Conservation (phyloP, 2,888 invertebrate genomes). For the Eurytoma adleriae region DNA sequence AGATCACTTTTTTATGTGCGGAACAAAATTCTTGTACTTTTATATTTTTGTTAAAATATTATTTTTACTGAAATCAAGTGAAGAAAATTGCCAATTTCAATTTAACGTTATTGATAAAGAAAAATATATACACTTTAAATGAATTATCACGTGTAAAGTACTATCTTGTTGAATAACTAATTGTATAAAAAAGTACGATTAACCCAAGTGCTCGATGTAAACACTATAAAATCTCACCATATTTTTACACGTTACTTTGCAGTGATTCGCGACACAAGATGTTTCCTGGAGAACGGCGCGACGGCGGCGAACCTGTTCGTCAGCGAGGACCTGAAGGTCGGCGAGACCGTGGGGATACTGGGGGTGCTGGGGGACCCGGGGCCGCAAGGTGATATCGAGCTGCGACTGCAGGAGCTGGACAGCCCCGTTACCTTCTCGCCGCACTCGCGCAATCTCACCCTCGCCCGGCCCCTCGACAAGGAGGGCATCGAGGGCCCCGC, state of each 20-base stretch:
- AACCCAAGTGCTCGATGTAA: no score
- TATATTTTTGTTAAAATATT: not conserved
- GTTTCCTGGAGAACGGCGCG: conserved; percentile 92
- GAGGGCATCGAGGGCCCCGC: conserved; percentile 90
- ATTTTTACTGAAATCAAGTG: no score
- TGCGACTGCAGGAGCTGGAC: conserved; percentile 87
- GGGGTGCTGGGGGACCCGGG: conserved; percentile 90
- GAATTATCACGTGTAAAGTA: not conserved
- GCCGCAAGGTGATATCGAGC: conserved; percentile 85
- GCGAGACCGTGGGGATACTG: conserved; percentile 87
- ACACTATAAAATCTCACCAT: not conserved
- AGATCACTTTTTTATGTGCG: not conserved
- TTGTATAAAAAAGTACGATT: not conserved
- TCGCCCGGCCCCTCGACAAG: conserved; percentile 88
- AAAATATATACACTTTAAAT: not conserved
- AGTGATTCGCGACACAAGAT: conserved; percentile 90
- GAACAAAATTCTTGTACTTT: not conserved
- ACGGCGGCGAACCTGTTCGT: conserved; percentile 95
- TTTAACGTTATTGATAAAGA: not conserved
- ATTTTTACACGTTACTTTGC: conserved; percentile 51
- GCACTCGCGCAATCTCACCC: conserved; percentile 88
- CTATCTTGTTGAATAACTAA: not conserved
- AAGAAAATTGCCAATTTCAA: no score
- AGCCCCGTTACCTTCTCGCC: conserved; percentile 87
- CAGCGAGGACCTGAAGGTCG: conserved; percentile 89